A percentile compares a stretch with the other conserved stretches of the same genome.
These are phyloP conservation scores for Scortum barcoo DNA, from an alignment of 2,113 vertebrate genomes.

Conservation along the genomic window DNA sequence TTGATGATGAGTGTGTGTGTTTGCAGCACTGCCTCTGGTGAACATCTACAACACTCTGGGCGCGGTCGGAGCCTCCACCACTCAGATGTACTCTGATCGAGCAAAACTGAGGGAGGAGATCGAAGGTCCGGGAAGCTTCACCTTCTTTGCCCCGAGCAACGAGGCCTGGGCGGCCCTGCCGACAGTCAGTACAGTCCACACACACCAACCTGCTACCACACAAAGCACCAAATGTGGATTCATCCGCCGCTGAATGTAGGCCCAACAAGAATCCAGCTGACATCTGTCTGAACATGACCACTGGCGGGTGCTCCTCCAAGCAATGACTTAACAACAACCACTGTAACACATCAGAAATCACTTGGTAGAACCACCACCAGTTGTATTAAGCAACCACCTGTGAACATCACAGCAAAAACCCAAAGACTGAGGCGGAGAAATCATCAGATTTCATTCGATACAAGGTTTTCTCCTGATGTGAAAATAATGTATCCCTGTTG, in stretches of 20 bases:
- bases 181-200: slow-evolving; percentile 83
- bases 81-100: slow-evolving; percentile 94
- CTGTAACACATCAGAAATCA: too few relatives aligned
- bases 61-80: slow-evolving; percentile 91
- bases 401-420: too few relatives aligned
- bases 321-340: too few relatives aligned
- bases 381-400: too few relatives aligned
- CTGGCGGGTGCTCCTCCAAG: too few relatives aligned
- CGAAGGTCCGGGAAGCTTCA: slow-evolving; percentile 95
- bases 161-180: slow-evolving; percentile 93
- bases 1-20: not conserved
- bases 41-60: slow-evolving; percentile 97
- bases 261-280: too few relatives aligned
- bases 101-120: slow-evolving; percentile 91
- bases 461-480: too few relatives aligned
- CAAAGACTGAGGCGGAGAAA: not conserved
- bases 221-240: not conserved
- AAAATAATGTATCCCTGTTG: not conserved
- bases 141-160: slow-evolving; percentile 97
- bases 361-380: too few relatives aligned
- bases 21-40: slow-evolving; percentile 90
- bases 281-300: too few relatives aligned
- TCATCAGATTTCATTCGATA: not conserved
- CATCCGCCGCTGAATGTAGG: not conserved
- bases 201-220: not conserved